phyloP scores from a whole-genome alignment of 2,797 vertebrate genomes.

The Protosalanx chinensis region DNA sequence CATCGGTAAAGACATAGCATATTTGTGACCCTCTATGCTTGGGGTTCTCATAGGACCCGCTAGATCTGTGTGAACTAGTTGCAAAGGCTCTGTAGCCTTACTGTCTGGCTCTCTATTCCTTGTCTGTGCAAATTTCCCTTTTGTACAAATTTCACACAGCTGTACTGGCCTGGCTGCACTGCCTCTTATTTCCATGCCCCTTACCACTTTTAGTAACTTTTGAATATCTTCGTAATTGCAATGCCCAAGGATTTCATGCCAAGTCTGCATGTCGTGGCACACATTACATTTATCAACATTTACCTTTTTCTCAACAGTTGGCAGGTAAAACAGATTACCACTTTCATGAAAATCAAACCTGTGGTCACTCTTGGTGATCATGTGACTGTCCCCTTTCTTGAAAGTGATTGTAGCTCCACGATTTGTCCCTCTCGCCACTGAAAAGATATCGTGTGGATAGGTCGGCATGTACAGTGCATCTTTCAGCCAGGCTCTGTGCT shows the following conservation, averaged over 20 bases:
- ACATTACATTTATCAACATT: conserved; percentile 28
- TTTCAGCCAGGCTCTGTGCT: conserved; percentile 13
- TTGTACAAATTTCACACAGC: conserved; percentile 31
- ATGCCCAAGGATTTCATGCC: conserved; percentile 38
- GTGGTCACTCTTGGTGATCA: conserved; percentile 26
- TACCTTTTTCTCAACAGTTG: conserved; percentile 9
- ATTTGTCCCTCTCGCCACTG: conserved; percentile 27
- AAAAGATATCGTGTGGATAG: conserved; percentile 38
- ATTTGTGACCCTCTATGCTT: conserved; percentile 26
- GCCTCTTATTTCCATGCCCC: conserved; percentile 32
- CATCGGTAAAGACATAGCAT: background rate
- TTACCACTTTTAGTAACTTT: conserved; percentile 31
- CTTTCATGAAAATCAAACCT: conserved; percentile 38
- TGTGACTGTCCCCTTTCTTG: conserved; percentile 15
- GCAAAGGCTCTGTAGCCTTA: conserved; percentile 23
- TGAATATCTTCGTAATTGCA: conserved; percentile 39
- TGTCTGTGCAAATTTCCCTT: conserved; percentile 31
- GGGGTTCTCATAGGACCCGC: conserved; percentile 13
- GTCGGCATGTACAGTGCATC: conserved; percentile 35
- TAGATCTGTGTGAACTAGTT: conserved; percentile 37
- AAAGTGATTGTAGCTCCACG: conserved; percentile 34
- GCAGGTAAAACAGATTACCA: conserved; percentile 37
- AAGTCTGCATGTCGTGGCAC: conserved; percentile 30
- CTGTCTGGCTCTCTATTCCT: conserved; percentile 26
- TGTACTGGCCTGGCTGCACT: background rate